These are phyloP conservation scores for Onychostruthus taczanowskii DNA, from an alignment of 2,113 vertebrate genomes.

Conservation along the genomic window DNA sequence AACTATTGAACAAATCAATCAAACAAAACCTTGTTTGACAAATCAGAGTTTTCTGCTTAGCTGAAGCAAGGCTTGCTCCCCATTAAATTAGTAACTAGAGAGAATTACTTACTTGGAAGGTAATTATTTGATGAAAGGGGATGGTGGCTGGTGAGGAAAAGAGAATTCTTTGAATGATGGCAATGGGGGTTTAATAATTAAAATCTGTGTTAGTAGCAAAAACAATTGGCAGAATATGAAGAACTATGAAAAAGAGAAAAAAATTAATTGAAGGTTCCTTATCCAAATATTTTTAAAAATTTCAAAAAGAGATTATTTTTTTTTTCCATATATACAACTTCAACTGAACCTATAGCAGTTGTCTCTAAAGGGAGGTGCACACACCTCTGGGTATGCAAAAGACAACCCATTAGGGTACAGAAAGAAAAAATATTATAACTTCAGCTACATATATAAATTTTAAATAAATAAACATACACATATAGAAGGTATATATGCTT, in stretches of 20 bases:
- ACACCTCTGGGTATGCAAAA: background rate
- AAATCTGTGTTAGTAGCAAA: background rate
- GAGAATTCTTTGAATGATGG: background rate
- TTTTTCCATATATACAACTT: background rate
- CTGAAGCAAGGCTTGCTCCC: background rate
- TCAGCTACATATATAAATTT: background rate
- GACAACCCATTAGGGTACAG: background rate
- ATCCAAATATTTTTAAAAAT: background rate
- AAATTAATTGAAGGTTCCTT: background rate
- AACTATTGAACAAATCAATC: background rate
- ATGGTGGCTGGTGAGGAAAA: background rate
- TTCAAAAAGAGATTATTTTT: background rate
- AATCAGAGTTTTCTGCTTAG: background rate
- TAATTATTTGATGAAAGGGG: background rate
- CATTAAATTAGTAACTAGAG: background rate
- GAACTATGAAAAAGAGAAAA: background rate
- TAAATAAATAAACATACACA: background rate
- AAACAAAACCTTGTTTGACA: background rate
- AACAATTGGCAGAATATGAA: background rate
- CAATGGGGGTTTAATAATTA: background rate
- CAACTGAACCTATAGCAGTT: background rate
- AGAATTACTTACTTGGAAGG: background rate
- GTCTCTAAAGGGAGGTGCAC: background rate
- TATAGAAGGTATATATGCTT: background rate
- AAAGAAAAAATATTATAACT: background rate